Evolutionary conservation across 2,888 invertebrate genomes (phyloP), one percentile per base, ranked within the genome.

Genomic region (Beris chalybata): DNA sequence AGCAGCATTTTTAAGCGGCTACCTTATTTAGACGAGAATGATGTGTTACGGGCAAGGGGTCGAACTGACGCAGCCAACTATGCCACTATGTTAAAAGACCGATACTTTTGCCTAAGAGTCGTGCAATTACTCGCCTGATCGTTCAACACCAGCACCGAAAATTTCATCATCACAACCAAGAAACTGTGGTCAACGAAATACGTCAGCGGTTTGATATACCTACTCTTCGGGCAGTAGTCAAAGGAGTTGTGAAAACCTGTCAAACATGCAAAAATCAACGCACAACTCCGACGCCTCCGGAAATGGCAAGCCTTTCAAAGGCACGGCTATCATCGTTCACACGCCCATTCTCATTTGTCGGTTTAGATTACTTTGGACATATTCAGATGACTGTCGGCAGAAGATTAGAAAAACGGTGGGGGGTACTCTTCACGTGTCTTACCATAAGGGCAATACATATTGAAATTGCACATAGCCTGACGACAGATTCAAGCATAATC

Each of bases 291-390:
- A 53, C 48, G 57, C 64, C 67, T 0, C 71, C 72, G 5, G 6
- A 71, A 7, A 72, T 72, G 71, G 73, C 70, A 7, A 70, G 48
- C 11, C 32, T 70, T 7, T 69, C 70, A 5, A 57, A 45, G 7
- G 70, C 70, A 12, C 50, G 70, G 29, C 29, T 71, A 7, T 67
- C 69, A 9, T 70, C 70, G 13, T 68, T 67, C 15, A 55, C 67
- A 1, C 22, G 64, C 4, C 71, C 71, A 1, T 72, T 72, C 48
- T 47, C 69, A 2, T 71, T 71, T 47, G 69, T 71, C 7, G 73
- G 71, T 0, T 29, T 72, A 3, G 73, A 73, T 55, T 72, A 68
- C 48, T 72, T 70, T 71, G 72, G 72, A 3, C 72, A 71, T 4
- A 22, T 72, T 11, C 43, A 30, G 1, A 66, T 71, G 1, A 13